Evolutionary conservation across 2,113 vertebrate genomes (phyloP), one percentile per base, ranked within the genome.

Genomic region (Clarias macrocephalus): DNA sequence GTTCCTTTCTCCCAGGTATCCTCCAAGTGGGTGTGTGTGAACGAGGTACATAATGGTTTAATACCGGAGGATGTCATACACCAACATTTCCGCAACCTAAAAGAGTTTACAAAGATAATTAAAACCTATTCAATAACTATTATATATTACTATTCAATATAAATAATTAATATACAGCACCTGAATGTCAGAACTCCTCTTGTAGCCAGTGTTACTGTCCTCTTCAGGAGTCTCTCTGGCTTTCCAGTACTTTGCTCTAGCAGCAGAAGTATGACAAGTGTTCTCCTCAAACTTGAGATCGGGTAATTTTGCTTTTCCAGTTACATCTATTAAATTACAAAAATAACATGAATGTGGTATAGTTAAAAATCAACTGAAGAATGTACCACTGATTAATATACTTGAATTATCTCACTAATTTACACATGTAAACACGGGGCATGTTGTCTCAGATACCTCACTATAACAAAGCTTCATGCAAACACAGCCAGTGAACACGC

Each of bases 21-120:
- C 5, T 0, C 42, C 42, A 42, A 42, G 42, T 42, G 42, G 42
- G 42, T 42, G 42, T 42, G 42, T 42, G 42, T 42, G 42, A 42
- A 3, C 3, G 3, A 42, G 42, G 42, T 42, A 3, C 42, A 42
- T 42, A 0, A 42, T 3, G 0, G 42, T 42, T 2, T 42, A n/a
- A n/a, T n/a, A n/a, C n/a, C n/a, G n/a, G 1, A 94, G 90, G 86
- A 93, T 93, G 21, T 93, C 94, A 70, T 94, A 94, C 0, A 89
- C 79, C 70, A 95, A 87, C 93, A 95, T 94, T 42, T 93, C 94
- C 56, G 93, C 92, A 82, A 94, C 93, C 94, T 94, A 59, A 70
- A 85, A 3, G 75, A 12, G 2, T 48, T 75, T 3, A 37, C 3
- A 37, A 37, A 0, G 0, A 42, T 9, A 25, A 48, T 25, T 48